These are phyloP conservation scores for Brachionus plicatilis DNA, from an alignment of 1,140 invertebrate species.

Conservation along the genomic window DNA sequence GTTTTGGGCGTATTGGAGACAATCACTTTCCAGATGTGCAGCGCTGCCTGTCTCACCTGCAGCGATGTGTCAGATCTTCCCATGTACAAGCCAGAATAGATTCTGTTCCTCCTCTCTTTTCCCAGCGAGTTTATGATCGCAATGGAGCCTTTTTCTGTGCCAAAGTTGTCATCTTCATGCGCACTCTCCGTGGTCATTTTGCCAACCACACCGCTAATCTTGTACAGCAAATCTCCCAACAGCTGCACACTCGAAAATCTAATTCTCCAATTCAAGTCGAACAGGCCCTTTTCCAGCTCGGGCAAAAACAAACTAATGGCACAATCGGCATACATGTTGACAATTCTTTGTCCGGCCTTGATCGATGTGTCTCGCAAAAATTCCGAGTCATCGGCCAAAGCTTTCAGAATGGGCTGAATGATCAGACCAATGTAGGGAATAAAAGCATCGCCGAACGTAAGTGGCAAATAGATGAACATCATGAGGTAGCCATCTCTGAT, in stretches of 20 bases:
- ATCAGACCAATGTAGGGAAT: slow-evolving; percentile 93
- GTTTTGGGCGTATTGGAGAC: slow-evolving; percentile 93
- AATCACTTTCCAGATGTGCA: slow-evolving; percentile 94
- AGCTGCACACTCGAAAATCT: slow-evolving; percentile 91
- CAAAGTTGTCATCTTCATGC: slow-evolving; percentile 97
- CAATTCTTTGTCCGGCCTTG: slow-evolving; percentile 90
- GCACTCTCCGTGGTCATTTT: slow-evolving; percentile 98
- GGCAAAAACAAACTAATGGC: slow-evolving; percentile 87
- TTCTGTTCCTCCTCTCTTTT: slow-evolving; percentile 72
- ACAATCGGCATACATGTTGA: slow-evolving; percentile 89
- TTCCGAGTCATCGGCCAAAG: slow-evolving; percentile 96
- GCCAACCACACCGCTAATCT: slow-evolving; percentile 83
- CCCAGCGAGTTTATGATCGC: slow-evolving; percentile 83
- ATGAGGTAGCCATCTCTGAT: slow-evolving; percentile 99
- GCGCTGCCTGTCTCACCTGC: slow-evolving; percentile 89
- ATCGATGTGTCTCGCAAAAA: slow-evolving; percentile 94
- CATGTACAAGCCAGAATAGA: slow-evolving; percentile 68
- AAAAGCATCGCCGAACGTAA: slow-evolving; percentile 89
- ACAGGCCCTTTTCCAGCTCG: slow-evolving; percentile 71
- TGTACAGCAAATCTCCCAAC: slow-evolving; percentile 88
- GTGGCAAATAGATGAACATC: slow-evolving; percentile 99
- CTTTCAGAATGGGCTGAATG: slow-evolving; percentile 93
- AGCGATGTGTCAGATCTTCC: slow-evolving; percentile 89
- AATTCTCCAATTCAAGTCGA: slow-evolving; percentile 87
- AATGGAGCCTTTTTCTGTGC: slow-evolving; percentile 71